These are phyloP conservation scores for Tenualosa thibaudeaui DNA, from an alignment of 2,797 vertebrate genomes.

Conservation along the genomic window DNA sequence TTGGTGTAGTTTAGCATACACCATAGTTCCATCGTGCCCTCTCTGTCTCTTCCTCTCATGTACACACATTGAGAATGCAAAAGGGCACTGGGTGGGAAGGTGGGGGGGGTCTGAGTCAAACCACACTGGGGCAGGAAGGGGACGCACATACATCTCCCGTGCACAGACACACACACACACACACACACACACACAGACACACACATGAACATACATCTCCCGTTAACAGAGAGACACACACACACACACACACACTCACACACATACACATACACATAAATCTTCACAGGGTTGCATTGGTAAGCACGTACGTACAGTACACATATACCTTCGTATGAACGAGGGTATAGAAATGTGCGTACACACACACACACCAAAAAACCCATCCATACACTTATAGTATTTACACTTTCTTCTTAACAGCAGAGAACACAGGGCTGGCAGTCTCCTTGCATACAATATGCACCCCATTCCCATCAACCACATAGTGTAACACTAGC, in stretches of 20 bases:
- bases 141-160: neutral
- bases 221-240: neutral
- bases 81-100: no score
- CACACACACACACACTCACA: neutral
- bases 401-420: neutral
- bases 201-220: neutral
- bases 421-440: neutral
- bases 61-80: no score
- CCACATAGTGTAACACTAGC: neutral
- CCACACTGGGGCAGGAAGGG: constrained; percentile 62
- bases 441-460: constrained; percentile 4
- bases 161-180: neutral
- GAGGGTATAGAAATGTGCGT: neutral
- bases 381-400: neutral
- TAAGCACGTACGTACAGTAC: no score
- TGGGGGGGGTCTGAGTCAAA: constrained; percentile 70
- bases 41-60: neutral
- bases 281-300: no score
- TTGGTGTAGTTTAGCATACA: neutral
- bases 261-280: neutral
- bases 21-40: neutral
- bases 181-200: neutral
- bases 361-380: constrained; percentile 10
- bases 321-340: no score
- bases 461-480: neutral